Base-by-base conservation (phyloP, 2,797 vertebrate genomes). In the Acanthornis magna region DNA sequence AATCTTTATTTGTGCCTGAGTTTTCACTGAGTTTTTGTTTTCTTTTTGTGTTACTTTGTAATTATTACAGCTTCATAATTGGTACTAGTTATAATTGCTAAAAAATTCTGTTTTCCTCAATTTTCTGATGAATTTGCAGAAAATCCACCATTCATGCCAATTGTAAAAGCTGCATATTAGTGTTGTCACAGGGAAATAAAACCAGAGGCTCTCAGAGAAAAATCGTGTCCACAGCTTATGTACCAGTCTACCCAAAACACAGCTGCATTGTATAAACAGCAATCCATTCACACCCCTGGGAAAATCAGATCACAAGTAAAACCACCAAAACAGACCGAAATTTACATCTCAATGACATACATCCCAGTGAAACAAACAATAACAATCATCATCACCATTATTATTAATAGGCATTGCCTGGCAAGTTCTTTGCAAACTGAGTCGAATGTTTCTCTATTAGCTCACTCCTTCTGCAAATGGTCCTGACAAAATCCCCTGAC, bases 251-350 rank as follows among this genome's bases (percentile, higher is more conserved):
- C 65, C 66, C 78, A 94, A 96, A 96, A 93, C 84, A 96, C 91
- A 96, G 86, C 88, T 97, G 90, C 90, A 87, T 79, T 93, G 71
- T 93, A 81, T 48, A 94, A 94, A 91, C 73, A 86, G 55, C 58
- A 91, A 95, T 89, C 34, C 60, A 82, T 91, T 92, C 86, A 91
- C 61, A 87, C 47, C 42, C 74, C 36, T 93, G 91, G 90, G 83
- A 95, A 96, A 95, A 87, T 47, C 2, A 0, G 38, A 89, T 79
- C 81, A 61, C 88, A 93, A 91, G 92, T 36, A 91, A 68, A 93
- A 81, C 70, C 75, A 87, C 67, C 80, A 67, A 71, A 96, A 82
- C 63, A 79, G 80, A 85, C 58, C 71, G 60, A 90, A 94, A 95
- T 90, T 89, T 90, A 43, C 83, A 91, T 94, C 63, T 85, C 70